phyloP scores from a whole-genome alignment of 2,113 vertebrate species.

The Platysternon megacephalum region DNA sequence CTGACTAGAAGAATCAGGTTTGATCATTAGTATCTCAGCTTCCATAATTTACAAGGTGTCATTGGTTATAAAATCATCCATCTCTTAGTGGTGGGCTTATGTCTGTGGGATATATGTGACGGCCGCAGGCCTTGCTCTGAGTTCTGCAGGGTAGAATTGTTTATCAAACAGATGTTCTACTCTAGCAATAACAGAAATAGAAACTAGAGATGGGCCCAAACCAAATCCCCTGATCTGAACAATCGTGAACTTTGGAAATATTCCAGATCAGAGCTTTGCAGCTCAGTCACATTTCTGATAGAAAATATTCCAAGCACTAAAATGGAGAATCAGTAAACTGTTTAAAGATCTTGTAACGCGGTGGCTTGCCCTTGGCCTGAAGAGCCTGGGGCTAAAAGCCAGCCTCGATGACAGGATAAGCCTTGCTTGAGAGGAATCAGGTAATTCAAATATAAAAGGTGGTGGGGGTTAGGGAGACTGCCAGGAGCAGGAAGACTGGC shows the following conservation, averaged over 20 bases:
- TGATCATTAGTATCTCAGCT: background rate
- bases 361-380: background rate
- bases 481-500: no score
- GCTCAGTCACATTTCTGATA: background rate
- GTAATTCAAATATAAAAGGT: background rate
- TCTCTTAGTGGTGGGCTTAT: background rate
- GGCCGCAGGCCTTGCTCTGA: background rate
- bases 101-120: background rate
- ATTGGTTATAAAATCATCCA: background rate
- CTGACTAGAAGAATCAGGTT: background rate
- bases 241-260: background rate
- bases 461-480: background rate
- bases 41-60: background rate
- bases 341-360: background rate
- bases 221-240: background rate
- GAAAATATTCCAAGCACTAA: background rate
- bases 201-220: background rate
- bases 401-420: background rate
- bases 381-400: background rate
- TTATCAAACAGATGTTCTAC: background rate
- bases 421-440: background rate
- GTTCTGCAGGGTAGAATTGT: background rate
- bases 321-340: rapidly evolving
- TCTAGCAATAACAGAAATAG: background rate
- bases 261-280: background rate